A percentile compares a stretch with the other conserved stretches of the same genome.
These are phyloP conservation scores for Eurytoma adleriae DNA, from an alignment of 2,888 invertebrate genomes.

Conservation along the genomic window DNA sequence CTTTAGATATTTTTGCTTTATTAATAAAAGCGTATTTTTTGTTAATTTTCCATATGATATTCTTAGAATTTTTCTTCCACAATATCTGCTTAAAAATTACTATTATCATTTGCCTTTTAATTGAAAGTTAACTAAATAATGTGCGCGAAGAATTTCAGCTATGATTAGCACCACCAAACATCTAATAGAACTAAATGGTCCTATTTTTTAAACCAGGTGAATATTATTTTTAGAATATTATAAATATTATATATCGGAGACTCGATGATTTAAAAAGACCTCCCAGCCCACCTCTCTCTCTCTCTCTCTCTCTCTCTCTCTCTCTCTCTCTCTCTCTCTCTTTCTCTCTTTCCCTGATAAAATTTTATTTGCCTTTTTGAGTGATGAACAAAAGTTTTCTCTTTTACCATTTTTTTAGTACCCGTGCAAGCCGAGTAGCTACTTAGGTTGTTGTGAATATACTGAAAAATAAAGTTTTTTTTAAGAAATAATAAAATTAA, in stretches of 20 bases:
- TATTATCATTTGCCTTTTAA: slow-evolving; percentile 36
- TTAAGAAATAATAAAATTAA: slow-evolving; percentile 17
- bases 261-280: slow-evolving; percentile 51
- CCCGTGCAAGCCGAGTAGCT: slow-evolving; percentile 33
- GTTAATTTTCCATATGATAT: slow-evolving; percentile 48
- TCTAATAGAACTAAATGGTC: slow-evolving; percentile 41
- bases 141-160: slow-evolving; percentile 49
- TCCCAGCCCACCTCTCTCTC: slow-evolving; percentile 15
- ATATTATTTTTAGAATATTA: slow-evolving; percentile 51
- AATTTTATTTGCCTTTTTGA: slow-evolving; percentile 42
- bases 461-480: slow-evolving; percentile 28
- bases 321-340: too few relatives aligned
- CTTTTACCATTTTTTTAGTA: slow-evolving; percentile 26
- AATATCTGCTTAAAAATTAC: slow-evolving; percentile 22
- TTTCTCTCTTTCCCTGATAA: slow-evolving; percentile 45
- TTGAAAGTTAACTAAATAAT: slow-evolving; percentile 39
- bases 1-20: slow-evolving; percentile 35
- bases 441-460: slow-evolving; percentile 23
- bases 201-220: slow-evolving; percentile 46
- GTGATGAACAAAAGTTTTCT: slow-evolving; percentile 17
- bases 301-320: too few relatives aligned
- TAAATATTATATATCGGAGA: slow-evolving; percentile 51
- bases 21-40: slow-evolving; percentile 37
- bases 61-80: slow-evolving; percentile 19
- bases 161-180: slow-evolving; percentile 56